Base-by-base conservation (phyloP, 2,888 invertebrate species). In the Ectemnius cavifrons region DNA sequence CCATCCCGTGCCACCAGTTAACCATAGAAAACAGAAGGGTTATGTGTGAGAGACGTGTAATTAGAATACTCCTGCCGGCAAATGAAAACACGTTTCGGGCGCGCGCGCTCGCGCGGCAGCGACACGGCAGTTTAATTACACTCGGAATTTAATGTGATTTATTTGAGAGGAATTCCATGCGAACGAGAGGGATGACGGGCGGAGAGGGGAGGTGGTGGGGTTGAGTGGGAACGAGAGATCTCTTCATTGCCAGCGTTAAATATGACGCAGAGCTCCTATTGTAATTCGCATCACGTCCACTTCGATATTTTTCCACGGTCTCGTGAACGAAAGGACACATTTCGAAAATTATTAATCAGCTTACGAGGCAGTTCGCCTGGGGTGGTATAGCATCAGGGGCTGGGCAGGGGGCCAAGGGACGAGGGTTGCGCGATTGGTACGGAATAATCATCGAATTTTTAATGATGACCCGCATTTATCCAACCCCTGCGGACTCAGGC, bases 71-170 rank as follows among this genome's bases (percentile, higher is more conserved):
- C 58, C 3, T n/a, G 60, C 0, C 3, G 47, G 45, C 14, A 61
- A 52, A 62, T n/a, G 70, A 63, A 64, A 76, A 59, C 59, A 28
- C 27, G 52, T 8, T 37, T 37, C 37, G 37, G 37, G 23, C 14
- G 3, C 14, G 6, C 61, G 8, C 45, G 23, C 14, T 2, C 14
- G 6, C 61, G 8, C 45, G 16, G 61, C n/a, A 2, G 20, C n/a
- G 27, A 37, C 47, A 23, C 47, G 67, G 16, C 71, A 47, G 65
- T 70, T 70, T 67, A 70, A 77, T 77, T 71, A 75, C 47, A 65
- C 37, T 16, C 46, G 65, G 67, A 71, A 71, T 60, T 67, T 71
- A 67, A 71, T 70, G 67, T 46, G 74, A 75, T 67, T 77, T 67
- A 63, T 75, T 77, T 62, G 59, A 67, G 63, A 28, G 4, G 23